These are phyloP conservation scores for Cyanistes caeruleus DNA, from an alignment of 2,113 vertebrate genomes.

Conservation along the genomic window DNA sequence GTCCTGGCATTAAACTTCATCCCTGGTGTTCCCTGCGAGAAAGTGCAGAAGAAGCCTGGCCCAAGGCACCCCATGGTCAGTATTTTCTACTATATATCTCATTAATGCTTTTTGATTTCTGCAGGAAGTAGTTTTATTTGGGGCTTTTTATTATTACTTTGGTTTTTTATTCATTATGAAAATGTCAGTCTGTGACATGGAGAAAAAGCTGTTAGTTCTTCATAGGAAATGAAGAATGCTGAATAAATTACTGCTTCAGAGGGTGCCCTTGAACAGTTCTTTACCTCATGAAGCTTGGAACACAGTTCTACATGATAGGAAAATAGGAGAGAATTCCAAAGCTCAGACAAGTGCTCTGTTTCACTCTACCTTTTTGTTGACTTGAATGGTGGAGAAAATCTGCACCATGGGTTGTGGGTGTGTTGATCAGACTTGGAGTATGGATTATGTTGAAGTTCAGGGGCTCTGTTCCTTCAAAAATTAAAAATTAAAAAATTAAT, in stretches of 20 bases:
- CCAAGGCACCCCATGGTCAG: constrained; percentile 60
- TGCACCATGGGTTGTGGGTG: neutral
- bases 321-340: neutral
- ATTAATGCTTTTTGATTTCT: neutral
- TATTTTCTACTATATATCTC: neutral
- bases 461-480: neutral
- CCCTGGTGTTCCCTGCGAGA: constrained; percentile 31
- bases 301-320: neutral
- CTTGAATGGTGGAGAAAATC: neutral
- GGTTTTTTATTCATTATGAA: neutral
- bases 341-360: neutral
- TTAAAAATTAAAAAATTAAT: neutral
- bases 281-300: neutral
- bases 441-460: neutral
- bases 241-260: neutral
- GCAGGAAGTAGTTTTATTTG: neutral
- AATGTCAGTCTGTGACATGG: neutral
- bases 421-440: neutral
- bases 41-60: constrained; percentile 50
- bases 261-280: neutral
- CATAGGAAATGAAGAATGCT: neutral
- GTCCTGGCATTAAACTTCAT: constrained; percentile 53
- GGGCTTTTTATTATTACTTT: neutral
- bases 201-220: neutral
- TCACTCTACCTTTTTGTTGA: neutral